A percentile compares a stretch with the other conserved stretches of the same genome.
Evolutionary conservation across 2,113 vertebrate genomes (phyloP).

Genomic region (Ceuthmochares aereus): DNA sequence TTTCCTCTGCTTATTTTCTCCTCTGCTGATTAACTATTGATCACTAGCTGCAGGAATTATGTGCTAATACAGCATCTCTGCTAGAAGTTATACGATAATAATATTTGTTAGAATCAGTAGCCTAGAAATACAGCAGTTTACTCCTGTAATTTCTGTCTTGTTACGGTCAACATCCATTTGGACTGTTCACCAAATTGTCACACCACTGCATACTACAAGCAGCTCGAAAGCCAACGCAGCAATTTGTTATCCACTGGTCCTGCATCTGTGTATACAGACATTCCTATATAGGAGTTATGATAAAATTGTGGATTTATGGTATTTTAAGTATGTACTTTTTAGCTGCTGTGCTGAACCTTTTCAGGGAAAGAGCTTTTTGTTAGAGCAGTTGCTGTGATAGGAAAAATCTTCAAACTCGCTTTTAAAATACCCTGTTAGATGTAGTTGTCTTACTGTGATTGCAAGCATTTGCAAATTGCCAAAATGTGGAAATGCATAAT

Average conservation of each 20-base stretch:
- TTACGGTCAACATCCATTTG: neutral
- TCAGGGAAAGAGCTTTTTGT: neutral
- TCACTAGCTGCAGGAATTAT: neutral
- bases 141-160: neutral
- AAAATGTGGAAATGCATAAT: neutral
- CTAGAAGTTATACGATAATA: neutral
- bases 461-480: neutral
- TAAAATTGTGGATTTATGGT: neutral
- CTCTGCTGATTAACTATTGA: slow-evolving; percentile 36
- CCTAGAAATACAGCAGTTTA: neutral
- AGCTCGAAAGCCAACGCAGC: neutral
- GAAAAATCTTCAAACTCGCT: neutral
- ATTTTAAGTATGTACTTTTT: neutral
- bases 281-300: neutral
- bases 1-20: neutral
- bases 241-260: neutral
- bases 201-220: neutral
- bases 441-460: neutral
- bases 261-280: neutral
- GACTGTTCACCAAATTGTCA: neutral
- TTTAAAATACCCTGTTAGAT: neutral
- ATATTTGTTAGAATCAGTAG: slow-evolving; percentile 14
- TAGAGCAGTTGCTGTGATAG: neutral
- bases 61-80: neutral
- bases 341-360: neutral